These are phyloP conservation scores for Frieseomelitta varia DNA, from an alignment of 1,140 invertebrate species.

Conservation along the genomic window DNA sequence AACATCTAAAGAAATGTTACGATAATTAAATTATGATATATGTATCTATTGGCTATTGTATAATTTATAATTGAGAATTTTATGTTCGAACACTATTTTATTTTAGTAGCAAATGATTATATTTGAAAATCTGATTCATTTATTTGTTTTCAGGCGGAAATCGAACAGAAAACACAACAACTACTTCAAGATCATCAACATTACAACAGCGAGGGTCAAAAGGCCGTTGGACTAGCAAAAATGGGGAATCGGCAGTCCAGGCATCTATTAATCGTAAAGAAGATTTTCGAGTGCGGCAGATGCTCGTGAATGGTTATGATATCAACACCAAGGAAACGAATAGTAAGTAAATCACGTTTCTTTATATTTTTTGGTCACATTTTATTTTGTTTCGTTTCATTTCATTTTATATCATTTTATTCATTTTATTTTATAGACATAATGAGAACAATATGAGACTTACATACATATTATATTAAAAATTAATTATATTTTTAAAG, in stretches of 20 bases:
- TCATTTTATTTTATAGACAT: background rate
- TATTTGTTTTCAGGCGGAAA: constrained; percentile 52
- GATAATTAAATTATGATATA: background rate
- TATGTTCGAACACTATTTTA: background rate
- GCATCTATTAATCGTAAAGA: constrained; percentile 65
- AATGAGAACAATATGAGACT: background rate
- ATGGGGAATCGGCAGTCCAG: constrained; percentile 67
- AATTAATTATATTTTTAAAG: too few species aligned
- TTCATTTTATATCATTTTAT: background rate
- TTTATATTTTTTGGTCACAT: background rate
- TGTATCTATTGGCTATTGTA: background rate
- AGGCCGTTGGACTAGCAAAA: constrained; percentile 73
- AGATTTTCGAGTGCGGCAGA: constrained; percentile 66
- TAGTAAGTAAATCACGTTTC: constrained; percentile 55
- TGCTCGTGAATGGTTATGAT: constrained; percentile 69
- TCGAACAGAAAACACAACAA: constrained; percentile 65
- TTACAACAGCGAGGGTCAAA: constrained; percentile 69
- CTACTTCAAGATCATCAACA: constrained; percentile 62
- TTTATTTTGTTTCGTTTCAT: background rate
- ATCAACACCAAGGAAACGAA: constrained; percentile 61
- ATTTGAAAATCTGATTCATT: background rate
- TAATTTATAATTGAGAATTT: background rate
- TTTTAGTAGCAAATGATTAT: background rate
- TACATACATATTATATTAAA: too few species aligned
- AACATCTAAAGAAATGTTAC: background rate